Conservation (phyloP, 2,888 invertebrate genomes). For the Bombylius major region DNA sequence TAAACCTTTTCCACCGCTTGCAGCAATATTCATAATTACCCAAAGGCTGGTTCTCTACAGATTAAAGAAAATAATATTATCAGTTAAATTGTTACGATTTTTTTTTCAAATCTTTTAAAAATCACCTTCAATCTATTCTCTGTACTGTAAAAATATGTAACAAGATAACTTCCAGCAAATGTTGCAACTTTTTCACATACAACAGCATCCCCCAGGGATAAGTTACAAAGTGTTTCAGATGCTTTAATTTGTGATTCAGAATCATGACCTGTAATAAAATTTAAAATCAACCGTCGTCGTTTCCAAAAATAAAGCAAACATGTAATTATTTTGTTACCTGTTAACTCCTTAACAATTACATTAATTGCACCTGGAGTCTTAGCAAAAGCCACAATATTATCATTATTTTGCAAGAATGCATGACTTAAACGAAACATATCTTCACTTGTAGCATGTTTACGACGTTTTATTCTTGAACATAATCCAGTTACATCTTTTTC, state of each 20-base stretch:
- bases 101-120: background rate
- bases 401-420: conserved; percentile 28
- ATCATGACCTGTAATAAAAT: conserved; percentile 21
- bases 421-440: conserved; percentile 30
- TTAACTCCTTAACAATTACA: conserved; percentile 30
- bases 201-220: conserved; percentile 27
- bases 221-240: conserved; percentile 31
- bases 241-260: conserved; percentile 25
- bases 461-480: conserved; percentile 28
- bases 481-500: conserved; percentile 28
- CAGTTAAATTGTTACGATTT: no score
- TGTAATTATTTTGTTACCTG: conserved; percentile 20
- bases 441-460: conserved; percentile 27
- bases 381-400: conserved; percentile 28
- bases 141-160: conserved; percentile 25
- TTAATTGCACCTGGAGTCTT: conserved; percentile 29
- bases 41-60: conserved; percentile 25
- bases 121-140: conserved; percentile 22
- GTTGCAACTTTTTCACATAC: conserved; percentile 29
- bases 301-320: background rate
- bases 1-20: conserved; percentile 23
- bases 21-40: conserved; percentile 29
- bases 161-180: conserved; percentile 28
- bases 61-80: no score
- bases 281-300: background rate